A percentile compares a stretch with the other conserved stretches of the same genome.
These are phyloP conservation scores for Xiphorhynchus erythropygius DNA, from an alignment of 2,797 vertebrate genomes.

Conservation along the genomic window DNA sequence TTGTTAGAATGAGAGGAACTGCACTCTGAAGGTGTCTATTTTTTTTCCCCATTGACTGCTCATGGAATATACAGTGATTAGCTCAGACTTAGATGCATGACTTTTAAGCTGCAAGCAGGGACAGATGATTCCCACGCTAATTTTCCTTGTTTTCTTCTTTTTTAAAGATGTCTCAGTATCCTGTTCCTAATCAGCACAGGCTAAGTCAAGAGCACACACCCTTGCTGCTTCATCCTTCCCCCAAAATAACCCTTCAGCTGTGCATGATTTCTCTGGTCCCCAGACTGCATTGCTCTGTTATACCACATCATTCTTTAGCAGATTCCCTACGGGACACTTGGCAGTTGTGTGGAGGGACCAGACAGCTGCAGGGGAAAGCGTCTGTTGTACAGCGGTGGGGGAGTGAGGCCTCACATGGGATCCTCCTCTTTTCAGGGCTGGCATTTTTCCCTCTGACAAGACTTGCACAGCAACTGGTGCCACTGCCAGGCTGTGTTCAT, in stretches of 20 bases:
- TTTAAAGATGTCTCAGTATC: background rate
- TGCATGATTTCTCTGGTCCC: background rate
- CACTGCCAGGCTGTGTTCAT: background rate
- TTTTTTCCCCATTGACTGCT: background rate
- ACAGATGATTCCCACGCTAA: background rate
- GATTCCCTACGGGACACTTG: background rate
- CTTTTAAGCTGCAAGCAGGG: background rate
- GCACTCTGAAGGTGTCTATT: background rate
- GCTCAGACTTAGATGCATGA: background rate
- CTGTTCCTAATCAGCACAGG: background rate
- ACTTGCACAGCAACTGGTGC: background rate
- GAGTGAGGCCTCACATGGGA: background rate
- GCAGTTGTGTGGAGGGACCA: background rate
- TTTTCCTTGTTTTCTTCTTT: background rate
- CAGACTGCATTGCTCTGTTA: background rate
- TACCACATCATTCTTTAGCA: conserved; percentile 4
- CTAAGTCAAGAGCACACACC: background rate
- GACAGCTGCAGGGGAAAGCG: background rate
- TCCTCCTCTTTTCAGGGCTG: background rate
- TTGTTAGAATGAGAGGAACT: background rate
- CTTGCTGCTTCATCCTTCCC: background rate
- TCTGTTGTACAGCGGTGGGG: background rate
- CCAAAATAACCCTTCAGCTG: conserved; percentile 51
- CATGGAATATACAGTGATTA: background rate
- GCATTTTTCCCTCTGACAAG: background rate